A percentile compares a stretch with the other conserved stretches of the same genome.
Conservation (phyloP, 1,140 invertebrate genomes). For the Micrasema minimum region DNA sequence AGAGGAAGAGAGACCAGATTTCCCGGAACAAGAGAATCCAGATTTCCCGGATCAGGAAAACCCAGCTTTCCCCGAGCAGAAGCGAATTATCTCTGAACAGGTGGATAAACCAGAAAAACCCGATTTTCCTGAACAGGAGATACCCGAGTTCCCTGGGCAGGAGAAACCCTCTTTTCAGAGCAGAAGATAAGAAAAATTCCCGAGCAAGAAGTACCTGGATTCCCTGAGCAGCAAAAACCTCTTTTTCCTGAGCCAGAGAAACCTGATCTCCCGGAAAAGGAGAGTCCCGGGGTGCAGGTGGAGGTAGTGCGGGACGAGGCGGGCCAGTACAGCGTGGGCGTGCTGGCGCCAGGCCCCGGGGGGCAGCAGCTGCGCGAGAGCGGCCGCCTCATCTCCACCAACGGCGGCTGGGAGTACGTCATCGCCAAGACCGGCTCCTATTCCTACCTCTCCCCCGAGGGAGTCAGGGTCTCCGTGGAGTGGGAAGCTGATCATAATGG, state of each 20-base stretch:
- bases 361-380: constrained; percentile 55
- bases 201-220: neutral
- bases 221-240: neutral
- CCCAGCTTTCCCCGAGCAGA: neutral
- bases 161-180: too few relatives aligned
- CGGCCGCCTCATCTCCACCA: constrained; percentile 55
- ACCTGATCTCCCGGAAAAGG: neutral
- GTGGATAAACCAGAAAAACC: too few relatives aligned
- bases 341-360: constrained; percentile 50
- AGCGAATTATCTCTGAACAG: too few relatives aligned
- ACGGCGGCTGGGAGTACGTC: constrained; percentile 58
- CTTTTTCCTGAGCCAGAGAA: neutral
- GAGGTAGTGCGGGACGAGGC: constrained; percentile 25
- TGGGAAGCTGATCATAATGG: constrained; percentile 67
- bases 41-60: neutral
- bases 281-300: neutral
- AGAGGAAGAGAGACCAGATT: neutral
- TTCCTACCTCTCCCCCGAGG: constrained; percentile 66
- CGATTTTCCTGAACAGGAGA: too few relatives aligned
- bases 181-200: too few relatives aligned
- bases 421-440: constrained; percentile 60
- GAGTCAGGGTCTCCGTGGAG: constrained; percentile 58
- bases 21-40: neutral
- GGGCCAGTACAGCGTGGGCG: constrained; percentile 51
- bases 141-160: too few relatives aligned